phyloP scores from a whole-genome alignment of 2,797 vertebrate genomes.

The Chloroceryle inda region DNA sequence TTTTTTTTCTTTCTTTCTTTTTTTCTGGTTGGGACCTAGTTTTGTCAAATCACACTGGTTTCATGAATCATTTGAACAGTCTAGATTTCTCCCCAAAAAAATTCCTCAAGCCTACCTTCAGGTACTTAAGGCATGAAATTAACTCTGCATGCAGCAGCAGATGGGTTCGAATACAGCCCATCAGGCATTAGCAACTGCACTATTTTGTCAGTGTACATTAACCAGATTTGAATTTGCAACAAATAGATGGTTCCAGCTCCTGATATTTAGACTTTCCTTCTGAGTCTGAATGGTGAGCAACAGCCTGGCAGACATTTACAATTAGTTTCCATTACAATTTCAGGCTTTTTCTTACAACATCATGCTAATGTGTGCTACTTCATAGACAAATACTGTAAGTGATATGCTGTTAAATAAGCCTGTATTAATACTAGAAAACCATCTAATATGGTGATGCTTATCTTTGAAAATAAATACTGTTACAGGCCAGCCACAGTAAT shows the following conservation, averaged over 20 bases:
- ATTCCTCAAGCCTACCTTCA: background rate
- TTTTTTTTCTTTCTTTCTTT: background rate
- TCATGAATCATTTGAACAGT: background rate
- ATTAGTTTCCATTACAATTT: background rate
- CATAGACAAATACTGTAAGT: background rate
- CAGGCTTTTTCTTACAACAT: background rate
- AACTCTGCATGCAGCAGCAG: background rate
- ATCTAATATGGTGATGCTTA: background rate
- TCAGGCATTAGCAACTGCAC: background rate
- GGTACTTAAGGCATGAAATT: background rate
- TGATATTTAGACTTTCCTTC: background rate
- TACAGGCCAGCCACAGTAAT: background rate
- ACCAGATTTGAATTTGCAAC: background rate
- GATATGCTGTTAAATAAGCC: background rate
- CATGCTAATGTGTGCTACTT: background rate
- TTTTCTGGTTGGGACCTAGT: fast-evolving
- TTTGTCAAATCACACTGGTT: background rate
- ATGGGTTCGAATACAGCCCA: background rate
- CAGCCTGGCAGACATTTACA: background rate
- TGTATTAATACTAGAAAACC: background rate
- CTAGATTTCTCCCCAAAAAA: background rate
- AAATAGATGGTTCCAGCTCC: background rate
- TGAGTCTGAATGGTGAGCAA: background rate
- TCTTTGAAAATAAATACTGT: conserved; percentile 8
- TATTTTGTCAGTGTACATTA: background rate